A percentile compares a stretch with the other conserved stretches of the same genome.
These are phyloP conservation scores for Lycophotia porphyrea DNA, from an alignment of 2,888 invertebrate genomes.

Conservation along the genomic window DNA sequence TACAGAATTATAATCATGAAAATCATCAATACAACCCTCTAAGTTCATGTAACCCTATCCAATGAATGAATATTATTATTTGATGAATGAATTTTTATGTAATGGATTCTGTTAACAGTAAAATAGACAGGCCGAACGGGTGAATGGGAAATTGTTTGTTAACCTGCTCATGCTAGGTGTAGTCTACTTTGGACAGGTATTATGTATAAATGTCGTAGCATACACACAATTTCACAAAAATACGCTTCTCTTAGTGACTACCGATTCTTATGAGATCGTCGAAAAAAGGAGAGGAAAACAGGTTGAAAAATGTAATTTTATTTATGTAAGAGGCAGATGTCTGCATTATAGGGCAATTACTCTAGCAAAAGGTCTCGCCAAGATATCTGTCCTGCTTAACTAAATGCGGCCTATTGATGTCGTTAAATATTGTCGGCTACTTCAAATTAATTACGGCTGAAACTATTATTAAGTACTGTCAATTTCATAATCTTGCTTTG, in stretches of 20 bases:
- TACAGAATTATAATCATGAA: no score
- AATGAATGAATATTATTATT: no score
- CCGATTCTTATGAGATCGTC: background rate
- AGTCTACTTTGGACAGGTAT: background rate
- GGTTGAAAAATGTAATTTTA: background rate
- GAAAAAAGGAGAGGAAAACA: background rate
- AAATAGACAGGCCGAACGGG: slow-evolving; percentile 31
- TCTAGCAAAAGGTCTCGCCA: background rate
- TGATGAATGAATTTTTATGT: slow-evolving; percentile 61
- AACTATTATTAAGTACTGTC: background rate
- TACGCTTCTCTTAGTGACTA: background rate
- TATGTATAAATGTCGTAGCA: background rate
- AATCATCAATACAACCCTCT: no score
- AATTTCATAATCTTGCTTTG: slow-evolving; percentile 2
- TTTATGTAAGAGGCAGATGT: background rate
- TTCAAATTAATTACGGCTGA: background rate
- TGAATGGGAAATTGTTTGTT: slow-evolving; percentile 16
- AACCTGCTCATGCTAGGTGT: slow-evolving; percentile 5
- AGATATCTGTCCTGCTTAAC: background rate
- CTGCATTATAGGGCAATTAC: background rate
- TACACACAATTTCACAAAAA: background rate
- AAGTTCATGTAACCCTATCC: no score
- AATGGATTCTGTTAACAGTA: slow-evolving; percentile 39
- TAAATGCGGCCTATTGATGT: background rate
- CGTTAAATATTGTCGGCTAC: background rate